Percentiles rank a stretch among this genome's conserved stretches.
Evolutionary conservation across 2,888 invertebrate species (phyloP).

Genomic region (Malacosoma neustria): DNA sequence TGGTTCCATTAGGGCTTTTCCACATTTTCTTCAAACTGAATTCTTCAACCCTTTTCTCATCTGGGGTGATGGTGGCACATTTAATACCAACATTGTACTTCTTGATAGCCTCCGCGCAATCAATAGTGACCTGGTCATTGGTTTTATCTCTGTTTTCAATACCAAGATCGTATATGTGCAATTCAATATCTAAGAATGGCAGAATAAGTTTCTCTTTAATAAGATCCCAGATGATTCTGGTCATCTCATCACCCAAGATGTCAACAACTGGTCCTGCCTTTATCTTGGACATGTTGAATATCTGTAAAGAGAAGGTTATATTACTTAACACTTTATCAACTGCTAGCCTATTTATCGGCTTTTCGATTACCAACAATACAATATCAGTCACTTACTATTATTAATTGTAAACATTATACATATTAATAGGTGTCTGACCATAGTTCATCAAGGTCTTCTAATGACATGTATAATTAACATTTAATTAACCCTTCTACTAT

Average conservation of each 20-base stretch:
- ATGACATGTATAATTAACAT: no score
- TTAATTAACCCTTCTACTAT: no score
- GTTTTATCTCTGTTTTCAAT: constrained; percentile 96
- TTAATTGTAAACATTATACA: no score
- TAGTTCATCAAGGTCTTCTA: no score
- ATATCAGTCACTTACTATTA: no score
- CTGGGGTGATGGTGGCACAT: constrained; percentile 98
- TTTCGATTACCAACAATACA: no score
- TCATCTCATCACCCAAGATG: constrained; percentile 97
- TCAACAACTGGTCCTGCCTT: constrained; percentile 93
- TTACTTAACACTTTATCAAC: no score
- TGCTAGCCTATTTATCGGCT: no score
- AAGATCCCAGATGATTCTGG: constrained; percentile 97
- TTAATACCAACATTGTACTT: constrained; percentile 99
- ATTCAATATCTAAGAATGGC: constrained; percentile 95
- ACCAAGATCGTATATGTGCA: constrained; percentile 95
- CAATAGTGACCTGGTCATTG: constrained; percentile 95
- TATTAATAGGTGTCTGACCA: no score
- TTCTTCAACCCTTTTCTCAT: constrained; percentile 95
- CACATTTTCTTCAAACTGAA: constrained; percentile 92
- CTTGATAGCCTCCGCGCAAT: constrained; percentile 96
- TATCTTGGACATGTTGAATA: constrained; percentile 75
- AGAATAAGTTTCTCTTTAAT: constrained; percentile 98
- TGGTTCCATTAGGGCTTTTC: constrained; percentile 93
- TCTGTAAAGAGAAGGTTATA: constrained; percentile 23